Evolutionary conservation across 1,140 invertebrate genomes (phyloP).

Genomic region (Drosophila orosa): DNA sequence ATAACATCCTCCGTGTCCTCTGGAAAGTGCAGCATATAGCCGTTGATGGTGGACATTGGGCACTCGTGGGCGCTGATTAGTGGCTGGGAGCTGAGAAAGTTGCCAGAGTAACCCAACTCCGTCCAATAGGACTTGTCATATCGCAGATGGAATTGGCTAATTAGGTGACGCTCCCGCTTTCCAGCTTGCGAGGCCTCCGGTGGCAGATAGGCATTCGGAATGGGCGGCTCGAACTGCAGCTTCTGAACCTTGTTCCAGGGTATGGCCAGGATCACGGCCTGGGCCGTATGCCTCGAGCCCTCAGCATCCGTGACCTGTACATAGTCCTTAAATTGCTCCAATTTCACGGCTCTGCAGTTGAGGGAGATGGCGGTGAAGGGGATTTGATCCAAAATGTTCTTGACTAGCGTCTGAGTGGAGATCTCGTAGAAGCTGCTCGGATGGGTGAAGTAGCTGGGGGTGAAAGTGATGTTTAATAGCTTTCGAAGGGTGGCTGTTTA

Average conservation of each 20-base stretch:
- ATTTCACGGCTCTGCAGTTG: slow-evolving; percentile 23
- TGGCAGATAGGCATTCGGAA: slow-evolving; percentile 42
- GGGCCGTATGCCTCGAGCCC: slow-evolving; percentile 40
- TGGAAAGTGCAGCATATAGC: slow-evolving; percentile 57
- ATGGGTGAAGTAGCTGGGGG: slow-evolving; percentile 54
- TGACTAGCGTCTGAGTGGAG: slow-evolving; percentile 46
- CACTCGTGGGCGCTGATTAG: slow-evolving; percentile 57
- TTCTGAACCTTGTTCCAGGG: slow-evolving; percentile 66
- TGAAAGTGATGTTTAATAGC: not conserved
- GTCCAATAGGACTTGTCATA: slow-evolving; percentile 67
- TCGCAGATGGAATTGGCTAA: slow-evolving; percentile 58
- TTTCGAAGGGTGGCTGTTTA: not conserved
- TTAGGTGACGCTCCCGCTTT: not conserved
- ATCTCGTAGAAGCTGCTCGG: slow-evolving; percentile 51
- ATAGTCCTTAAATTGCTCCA: slow-evolving; percentile 71
- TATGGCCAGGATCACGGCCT: slow-evolving; percentile 69
- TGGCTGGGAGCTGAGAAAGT: slow-evolving; percentile 55
- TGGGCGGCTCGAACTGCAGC: slow-evolving; percentile 51
- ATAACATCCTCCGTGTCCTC: slow-evolving; percentile 29
- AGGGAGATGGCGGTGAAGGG: slow-evolving; percentile 23
- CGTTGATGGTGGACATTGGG: slow-evolving; percentile 24
- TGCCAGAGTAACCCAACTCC: slow-evolving; percentile 59
- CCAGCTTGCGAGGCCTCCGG: not conserved
- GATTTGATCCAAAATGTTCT: slow-evolving; percentile 45
- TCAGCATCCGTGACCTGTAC: slow-evolving; percentile 52